Evolutionary conservation across 2,888 invertebrate species (phyloP), one percentile per base, ranked within the genome.

Genomic region (Phasia obesa): DNA sequence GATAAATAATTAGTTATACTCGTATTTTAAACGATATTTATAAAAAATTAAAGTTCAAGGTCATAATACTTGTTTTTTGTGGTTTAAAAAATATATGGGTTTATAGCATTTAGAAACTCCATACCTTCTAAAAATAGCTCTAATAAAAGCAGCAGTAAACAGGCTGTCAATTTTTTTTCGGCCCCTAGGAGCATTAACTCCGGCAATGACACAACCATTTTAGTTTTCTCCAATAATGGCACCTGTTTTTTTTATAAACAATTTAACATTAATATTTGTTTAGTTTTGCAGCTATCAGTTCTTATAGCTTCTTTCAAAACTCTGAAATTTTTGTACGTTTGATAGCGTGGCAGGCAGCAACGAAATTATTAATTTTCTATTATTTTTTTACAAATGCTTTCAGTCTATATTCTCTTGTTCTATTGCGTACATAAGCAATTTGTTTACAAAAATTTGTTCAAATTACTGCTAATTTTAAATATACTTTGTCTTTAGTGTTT

Each of bases 51-150:
- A 75, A 78, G 57, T 35, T 84, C 71, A 75, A 76, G 78, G 71
- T 62, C 60, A 49, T 25, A 17, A 49, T 2, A 2, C 9, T 11
- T 55, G 23, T 23, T 60, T 62, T 38, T 59, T 60, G 17, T 47
- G n/a, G 15, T n/a, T 21, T 15, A 57, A 11, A 65, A 42, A 44
- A 4, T 49, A 11, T 35, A 11, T 2, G 2, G 11, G 17, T 25
- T 55, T n/a, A 4, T 27, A 17, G 17, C 11, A n/a, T 64, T 42
- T 23, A 25, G 42, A 27, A 21, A 0, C 15, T 25, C 2, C 92
- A 92, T 90, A 95, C 95, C 94, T 91, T 95, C 94, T 91, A 94
- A 92, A 88, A 94, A 93, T 90, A 94, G 89, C 92, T 95, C 94
- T 91, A 94, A 91, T 83, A 94, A 91, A 92, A 95, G 92, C 87